Evolutionary conservation across 2,113 vertebrate genomes (phyloP).

Genomic region (Prinia subflava): DNA sequence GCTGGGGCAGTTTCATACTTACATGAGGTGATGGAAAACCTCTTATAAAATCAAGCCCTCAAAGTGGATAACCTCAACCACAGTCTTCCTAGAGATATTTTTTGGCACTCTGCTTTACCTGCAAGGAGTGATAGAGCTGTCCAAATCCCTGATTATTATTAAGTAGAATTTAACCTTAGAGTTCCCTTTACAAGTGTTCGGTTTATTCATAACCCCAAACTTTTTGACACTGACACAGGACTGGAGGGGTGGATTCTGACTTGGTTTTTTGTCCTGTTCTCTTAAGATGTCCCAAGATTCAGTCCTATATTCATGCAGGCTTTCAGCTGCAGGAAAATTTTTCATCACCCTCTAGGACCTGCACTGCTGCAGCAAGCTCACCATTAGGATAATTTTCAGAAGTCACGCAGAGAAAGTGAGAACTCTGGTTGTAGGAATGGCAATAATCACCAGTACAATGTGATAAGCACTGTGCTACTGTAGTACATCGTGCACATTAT

Average conservation of each 20-base stretch:
- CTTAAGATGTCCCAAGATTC: neutral
- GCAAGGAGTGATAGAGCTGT: neutral
- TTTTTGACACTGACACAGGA: neutral
- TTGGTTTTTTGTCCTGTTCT: neutral
- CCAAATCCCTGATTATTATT: neutral
- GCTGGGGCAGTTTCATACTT: neutral
- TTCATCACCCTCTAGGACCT: neutral
- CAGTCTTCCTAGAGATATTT: neutral
- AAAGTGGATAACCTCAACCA: neutral
- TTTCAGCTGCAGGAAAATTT: neutral
- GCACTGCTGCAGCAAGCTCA: neutral
- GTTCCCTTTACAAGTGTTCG: neutral
- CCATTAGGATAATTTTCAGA: neutral
- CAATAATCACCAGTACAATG: neutral
- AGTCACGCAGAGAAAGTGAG: neutral
- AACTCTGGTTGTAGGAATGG: accelerated
- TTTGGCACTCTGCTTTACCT: neutral
- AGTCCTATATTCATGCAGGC: neutral
- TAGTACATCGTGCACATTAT: neutral
- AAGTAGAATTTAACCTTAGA: neutral
- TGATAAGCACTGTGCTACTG: neutral
- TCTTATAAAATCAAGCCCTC: slow-evolving; percentile 34
- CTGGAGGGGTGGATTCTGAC: neutral
- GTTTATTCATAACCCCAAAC: neutral
- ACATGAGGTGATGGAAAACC: slow-evolving; percentile 22